phyloP scores from a whole-genome alignment of 2,113 vertebrate genomes.

The Tetrax tetrax region DNA sequence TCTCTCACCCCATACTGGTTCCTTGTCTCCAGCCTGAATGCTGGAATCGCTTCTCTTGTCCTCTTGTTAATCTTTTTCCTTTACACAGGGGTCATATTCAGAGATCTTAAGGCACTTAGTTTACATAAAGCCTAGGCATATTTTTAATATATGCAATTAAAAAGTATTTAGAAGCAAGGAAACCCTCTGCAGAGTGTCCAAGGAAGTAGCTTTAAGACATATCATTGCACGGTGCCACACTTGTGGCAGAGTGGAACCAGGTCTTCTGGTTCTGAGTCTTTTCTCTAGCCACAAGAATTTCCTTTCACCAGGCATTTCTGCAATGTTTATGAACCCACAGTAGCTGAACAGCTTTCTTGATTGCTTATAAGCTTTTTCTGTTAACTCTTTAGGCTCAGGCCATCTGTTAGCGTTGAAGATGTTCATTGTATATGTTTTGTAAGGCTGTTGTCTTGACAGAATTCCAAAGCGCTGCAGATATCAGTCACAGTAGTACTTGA shows the following conservation, averaged over 20 bases:
- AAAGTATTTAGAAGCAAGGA: not conserved
- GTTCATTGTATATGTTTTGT: not conserved
- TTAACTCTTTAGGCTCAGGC: not conserved
- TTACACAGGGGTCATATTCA: not conserved
- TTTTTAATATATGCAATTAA: not conserved
- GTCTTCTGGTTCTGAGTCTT: constrained; percentile 38
- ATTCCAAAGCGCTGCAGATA: not conserved
- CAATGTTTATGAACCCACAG: not conserved
- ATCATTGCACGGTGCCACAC: not conserved
- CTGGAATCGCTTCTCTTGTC: not conserved
- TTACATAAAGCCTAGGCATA: not conserved
- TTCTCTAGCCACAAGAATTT: constrained; percentile 33
- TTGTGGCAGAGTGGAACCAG: not conserved
- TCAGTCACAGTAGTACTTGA: not conserved
- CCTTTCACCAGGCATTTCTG: not conserved
- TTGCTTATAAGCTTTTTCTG: not conserved
- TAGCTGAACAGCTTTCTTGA: not conserved
- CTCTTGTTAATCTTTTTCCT: not conserved
- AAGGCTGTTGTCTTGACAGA: not conserved
- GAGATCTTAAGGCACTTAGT: not conserved
- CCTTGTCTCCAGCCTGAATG: not conserved
- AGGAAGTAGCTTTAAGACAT: not conserved
- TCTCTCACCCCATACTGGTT: not conserved
- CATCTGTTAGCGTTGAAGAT: not conserved
- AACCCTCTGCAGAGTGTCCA: not conserved